Conservation (phyloP, 2,797 vertebrate genomes). For the Acanthopagrus latus region DNA sequence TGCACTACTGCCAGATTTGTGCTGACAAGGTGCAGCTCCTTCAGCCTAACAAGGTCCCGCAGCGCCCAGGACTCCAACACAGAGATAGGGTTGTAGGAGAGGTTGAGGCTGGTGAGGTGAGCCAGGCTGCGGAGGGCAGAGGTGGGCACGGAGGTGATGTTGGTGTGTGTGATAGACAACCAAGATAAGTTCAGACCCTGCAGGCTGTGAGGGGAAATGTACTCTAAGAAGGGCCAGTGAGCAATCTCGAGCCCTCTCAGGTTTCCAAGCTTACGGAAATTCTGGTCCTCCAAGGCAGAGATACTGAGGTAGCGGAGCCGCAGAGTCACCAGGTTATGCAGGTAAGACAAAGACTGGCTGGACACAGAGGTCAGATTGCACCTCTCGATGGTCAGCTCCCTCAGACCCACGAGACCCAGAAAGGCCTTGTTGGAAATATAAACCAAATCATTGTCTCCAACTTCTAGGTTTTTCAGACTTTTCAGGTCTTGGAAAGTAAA, state of each 20-base stretch:
- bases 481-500: slow-evolving; percentile 94
- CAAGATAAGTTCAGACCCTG: slow-evolving; percentile 96
- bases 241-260: slow-evolving; percentile 94
- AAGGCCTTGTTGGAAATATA: slow-evolving; percentile 98
- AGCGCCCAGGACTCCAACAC: slow-evolving; percentile 93
- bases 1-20: slow-evolving; percentile 90
- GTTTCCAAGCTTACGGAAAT: slow-evolving; percentile 91
- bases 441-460: slow-evolving; percentile 98
- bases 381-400: slow-evolving; percentile 93
- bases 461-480: slow-evolving; percentile 91
- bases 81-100: slow-evolving; percentile 96
- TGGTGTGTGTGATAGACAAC: slow-evolving; percentile 95
- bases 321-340: slow-evolving; percentile 91
- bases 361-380: slow-evolving; percentile 97
- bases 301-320: slow-evolving; percentile 94
- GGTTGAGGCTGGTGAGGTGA: slow-evolving; percentile 93
- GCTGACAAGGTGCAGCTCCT: slow-evolving; percentile 94
- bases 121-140: slow-evolving; percentile 92
- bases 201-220: slow-evolving; percentile 91
- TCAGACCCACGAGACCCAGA: slow-evolving; percentile 90
- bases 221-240: slow-evolving; percentile 94
- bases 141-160: slow-evolving; percentile 93
- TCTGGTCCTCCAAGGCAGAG: slow-evolving; percentile 91
- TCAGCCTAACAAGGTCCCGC: slow-evolving; percentile 91
- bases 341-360: slow-evolving; percentile 92